Conservation (phyloP, 2,888 invertebrate species). For the Drosophila fulvimacula region DNA sequence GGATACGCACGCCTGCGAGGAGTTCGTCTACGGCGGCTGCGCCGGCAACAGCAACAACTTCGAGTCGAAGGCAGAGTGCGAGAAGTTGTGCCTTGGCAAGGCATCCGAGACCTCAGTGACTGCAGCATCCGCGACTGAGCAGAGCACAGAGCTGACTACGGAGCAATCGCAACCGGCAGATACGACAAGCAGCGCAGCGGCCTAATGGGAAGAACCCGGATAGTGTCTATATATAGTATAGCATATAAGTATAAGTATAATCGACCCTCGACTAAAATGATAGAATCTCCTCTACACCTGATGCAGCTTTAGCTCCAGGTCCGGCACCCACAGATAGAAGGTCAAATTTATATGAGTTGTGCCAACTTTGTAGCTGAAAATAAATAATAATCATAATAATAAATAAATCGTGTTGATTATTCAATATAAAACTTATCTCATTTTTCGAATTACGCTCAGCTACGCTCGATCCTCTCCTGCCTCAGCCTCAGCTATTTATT, state of each 20-base stretch:
- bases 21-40: constrained; percentile 91
- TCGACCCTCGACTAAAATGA: not conserved
- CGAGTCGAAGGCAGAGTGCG: constrained; percentile 88
- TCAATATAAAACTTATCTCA: not conserved
- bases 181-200: constrained; percentile 3
- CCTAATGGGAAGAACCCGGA: constrained; percentile 16
- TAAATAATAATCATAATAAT: not conserved
- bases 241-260: constrained; percentile 24
- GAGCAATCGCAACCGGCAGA: constrained; percentile 20
- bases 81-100: constrained; percentile 85
- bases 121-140: constrained; percentile 30
- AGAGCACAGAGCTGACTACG: constrained; percentile 33
- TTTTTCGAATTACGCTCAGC: not conserved
- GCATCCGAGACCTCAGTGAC: constrained; percentile 1
- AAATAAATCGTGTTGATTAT: not conserved
- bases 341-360: not conserved
- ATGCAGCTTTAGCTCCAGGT: constrained; percentile 16
- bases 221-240: constrained; percentile 12
- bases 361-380: not conserved
- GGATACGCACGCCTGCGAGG: constrained; percentile 86
- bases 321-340: not conserved
- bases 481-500: constrained; percentile 16
- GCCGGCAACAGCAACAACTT: constrained; percentile 93
- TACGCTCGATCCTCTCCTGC: not conserved
- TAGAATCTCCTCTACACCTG: not conserved